Conservation (phyloP, 2,888 invertebrate genomes). For the Synergus laeviventris region DNA sequence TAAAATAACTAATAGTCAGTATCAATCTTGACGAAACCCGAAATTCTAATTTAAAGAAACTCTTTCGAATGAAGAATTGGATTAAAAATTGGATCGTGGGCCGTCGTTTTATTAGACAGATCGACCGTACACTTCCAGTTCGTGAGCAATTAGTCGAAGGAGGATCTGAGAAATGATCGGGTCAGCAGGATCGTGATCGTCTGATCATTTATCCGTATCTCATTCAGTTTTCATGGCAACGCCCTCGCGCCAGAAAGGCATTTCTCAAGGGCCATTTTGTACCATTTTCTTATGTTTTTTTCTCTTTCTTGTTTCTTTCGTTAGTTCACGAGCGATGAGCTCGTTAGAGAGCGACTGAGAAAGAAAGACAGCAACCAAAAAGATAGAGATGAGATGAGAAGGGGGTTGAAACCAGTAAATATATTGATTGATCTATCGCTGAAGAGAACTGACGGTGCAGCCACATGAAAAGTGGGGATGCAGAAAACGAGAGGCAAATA, state of each 20-base stretch:
- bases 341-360: constrained; percentile 62
- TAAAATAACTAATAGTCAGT: background rate
- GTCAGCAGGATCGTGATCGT: constrained; percentile 58
- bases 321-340: constrained; percentile 65
- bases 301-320: constrained; percentile 51
- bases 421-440: constrained; percentile 73
- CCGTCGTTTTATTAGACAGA: constrained; percentile 27
- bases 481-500: background rate
- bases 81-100: constrained; percentile 1
- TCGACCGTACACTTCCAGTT: constrained; percentile 33
- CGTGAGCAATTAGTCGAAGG: constrained; percentile 45
- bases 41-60: background rate
- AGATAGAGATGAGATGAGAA: background rate
- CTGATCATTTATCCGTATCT: constrained; percentile 58
- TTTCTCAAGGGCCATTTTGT: constrained; percentile 70
- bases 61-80: constrained; percentile 6
- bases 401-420: constrained; percentile 46
- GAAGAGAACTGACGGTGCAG: constrained; percentile 45
- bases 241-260: constrained; percentile 62
- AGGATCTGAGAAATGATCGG: constrained; percentile 57
- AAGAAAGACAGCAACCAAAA: constrained; percentile 51
- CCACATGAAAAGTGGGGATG: constrained; percentile 11
- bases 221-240: constrained; percentile 59
- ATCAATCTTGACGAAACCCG: background rate
- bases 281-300: constrained; percentile 69